Evolutionary conservation across 2,888 invertebrate species (phyloP), one percentile per base, ranked within the genome.

Genomic region (Mystacides longicornis): DNA sequence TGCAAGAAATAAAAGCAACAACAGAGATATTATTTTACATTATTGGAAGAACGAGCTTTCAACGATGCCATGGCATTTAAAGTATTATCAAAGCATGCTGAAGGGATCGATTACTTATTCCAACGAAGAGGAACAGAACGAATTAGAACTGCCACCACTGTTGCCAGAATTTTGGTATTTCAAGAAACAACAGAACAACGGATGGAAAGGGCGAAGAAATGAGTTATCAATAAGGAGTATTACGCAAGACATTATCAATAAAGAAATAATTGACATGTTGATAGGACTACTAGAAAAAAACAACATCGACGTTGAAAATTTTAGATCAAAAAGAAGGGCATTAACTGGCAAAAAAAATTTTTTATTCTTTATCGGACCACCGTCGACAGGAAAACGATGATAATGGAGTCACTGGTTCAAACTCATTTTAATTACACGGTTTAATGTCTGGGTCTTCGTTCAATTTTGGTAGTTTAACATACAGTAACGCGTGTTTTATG

Each of bases 351-450:
- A 57, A 22, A 54, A 52, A 22, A 57, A 57, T 19, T 54, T 54
- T 23, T 43, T 51, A n/a, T 57, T 57, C 21, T 57, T 57, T 31
- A 5, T 23, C 0, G 55, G 57, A 21, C 50, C 53, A n/a, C 53
- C 54, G 4, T 54, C 53, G 2, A 56, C 56, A 5, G 53, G 56
- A n/a, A 53, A 27, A 56, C 56, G 3, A 56, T 54, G 57, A 23
- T 57, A 1, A 57, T 57, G 57, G 51, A 57, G 2, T 16, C 31
- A 11, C 14, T 57, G 42, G 50, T 27, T 1, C 7, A 46, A 20
- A 31, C 27, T n/a, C 64, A 64, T 4, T 65, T 58, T 51, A 65
- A 66, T 16, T 61, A 4, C 21, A 23, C 22, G 66, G 64, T 3
- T 16, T 67, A 1, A 59, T 57, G 1, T 57, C 65, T 0, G 57